These are phyloP conservation scores for Trachelus stipa DNA, from an alignment of 2,888 invertebrate genomes.

Conservation along the genomic window DNA sequence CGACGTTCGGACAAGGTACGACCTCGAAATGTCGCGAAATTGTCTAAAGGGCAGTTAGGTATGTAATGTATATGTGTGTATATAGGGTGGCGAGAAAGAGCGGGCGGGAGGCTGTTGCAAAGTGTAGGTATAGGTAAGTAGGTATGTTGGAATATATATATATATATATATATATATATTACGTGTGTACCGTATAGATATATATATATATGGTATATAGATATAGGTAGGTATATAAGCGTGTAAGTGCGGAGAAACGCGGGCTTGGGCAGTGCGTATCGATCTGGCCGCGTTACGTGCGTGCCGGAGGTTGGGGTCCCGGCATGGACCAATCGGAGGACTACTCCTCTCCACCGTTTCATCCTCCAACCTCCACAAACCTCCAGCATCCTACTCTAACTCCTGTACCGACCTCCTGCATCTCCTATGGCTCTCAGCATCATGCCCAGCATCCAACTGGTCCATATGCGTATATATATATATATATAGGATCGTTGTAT, in stretches of 20 bases:
- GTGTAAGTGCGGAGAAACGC: slow-evolving; percentile 26
- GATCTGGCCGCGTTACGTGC: slow-evolving; percentile 64
- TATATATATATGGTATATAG: background rate
- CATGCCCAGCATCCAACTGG: slow-evolving; percentile 14
- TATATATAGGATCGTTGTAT: background rate
- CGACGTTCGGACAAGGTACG: background rate
- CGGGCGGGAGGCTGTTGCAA: background rate
- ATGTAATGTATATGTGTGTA: background rate
- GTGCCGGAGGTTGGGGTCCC: slow-evolving; percentile 62
- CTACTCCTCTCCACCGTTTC: slow-evolving; percentile 54
- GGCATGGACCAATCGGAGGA: slow-evolving; percentile 65
- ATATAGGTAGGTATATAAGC: slow-evolving; percentile 2
- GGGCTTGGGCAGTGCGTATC: slow-evolving; percentile 66
- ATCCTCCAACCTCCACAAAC: slow-evolving; percentile 37
- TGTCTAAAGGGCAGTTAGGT: background rate
- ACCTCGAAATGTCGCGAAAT: background rate
- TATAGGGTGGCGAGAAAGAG: background rate
- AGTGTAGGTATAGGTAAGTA: background rate
- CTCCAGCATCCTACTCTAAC: slow-evolving; percentile 24
- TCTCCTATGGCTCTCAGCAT: slow-evolving; percentile 24
- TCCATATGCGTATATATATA: slow-evolving; percentile 3
- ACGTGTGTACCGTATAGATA: background rate
- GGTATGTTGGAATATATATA: background rate
- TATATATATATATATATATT: background rate
- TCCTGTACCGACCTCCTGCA: slow-evolving; percentile 20